Conservation (phyloP, 2,797 vertebrate genomes). For the Oreonectes daqikongensis region DNA sequence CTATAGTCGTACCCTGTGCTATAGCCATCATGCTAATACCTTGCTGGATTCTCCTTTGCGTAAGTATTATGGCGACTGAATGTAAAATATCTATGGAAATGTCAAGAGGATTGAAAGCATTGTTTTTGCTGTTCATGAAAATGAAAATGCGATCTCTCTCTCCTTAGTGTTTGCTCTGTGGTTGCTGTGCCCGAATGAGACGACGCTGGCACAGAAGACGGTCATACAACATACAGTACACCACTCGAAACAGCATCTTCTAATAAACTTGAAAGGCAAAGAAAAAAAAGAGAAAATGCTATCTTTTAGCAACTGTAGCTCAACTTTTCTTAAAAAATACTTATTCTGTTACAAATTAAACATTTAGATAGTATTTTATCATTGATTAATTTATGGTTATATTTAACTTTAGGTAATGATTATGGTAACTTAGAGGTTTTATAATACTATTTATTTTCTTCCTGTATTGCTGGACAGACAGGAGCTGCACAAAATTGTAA, state of each 20-base stretch:
- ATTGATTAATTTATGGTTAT: constrained; percentile 8
- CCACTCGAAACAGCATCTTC: constrained; percentile 19
- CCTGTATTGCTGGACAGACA: constrained; percentile 35
- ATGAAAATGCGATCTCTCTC: background rate
- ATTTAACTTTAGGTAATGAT: constrained; percentile 5
- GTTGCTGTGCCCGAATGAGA: constrained; percentile 43
- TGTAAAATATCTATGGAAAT: background rate
- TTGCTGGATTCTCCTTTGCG: constrained; percentile 55
- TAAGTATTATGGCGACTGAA: constrained; percentile 39
- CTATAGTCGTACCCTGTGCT: constrained; percentile 55
- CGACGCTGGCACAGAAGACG: constrained; percentile 41
- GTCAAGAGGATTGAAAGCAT: no score
- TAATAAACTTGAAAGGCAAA: background rate
- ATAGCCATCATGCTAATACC: constrained; percentile 51
- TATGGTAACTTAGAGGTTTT: background rate
- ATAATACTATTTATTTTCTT: constrained; percentile 27
- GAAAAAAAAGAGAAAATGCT: background rate
- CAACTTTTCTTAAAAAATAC: background rate
- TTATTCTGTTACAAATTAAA: background rate
- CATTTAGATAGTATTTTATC: no score
- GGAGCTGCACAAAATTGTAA: constrained; percentile 3
- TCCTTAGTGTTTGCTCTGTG: constrained; percentile 50
- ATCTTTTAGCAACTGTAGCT: background rate
- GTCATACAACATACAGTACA: constrained; percentile 38
- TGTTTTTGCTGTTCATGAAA: background rate